Base-by-base conservation (phyloP, 2,888 invertebrate genomes). In the Dryobota labecula region DNA sequence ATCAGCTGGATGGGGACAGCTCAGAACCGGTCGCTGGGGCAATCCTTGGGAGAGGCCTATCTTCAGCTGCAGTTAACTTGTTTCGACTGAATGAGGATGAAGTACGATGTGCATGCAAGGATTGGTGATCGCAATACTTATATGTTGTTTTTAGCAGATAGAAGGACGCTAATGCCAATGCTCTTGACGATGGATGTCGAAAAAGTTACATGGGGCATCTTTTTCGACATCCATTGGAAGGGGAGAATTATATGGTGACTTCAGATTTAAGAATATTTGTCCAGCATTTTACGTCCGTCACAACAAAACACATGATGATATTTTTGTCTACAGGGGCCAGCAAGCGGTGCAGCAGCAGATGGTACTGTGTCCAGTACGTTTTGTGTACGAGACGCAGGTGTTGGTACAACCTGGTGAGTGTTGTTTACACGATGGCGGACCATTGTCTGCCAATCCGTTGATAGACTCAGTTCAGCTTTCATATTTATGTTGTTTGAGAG, bases 331-430 rank as follows among this genome's bases (percentile, higher is more conserved):
- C 86, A 88, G 86, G 72, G 82, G 81, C 36, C 93, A 92, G 70
- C 92, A 91, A 27, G 70, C 69, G 5, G 78, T 89, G 33, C 84
- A 86, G 0, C 94, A 93, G 67, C 93, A 92, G 62, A 93, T 95
- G 92, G 91, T 95, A 76, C 83, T 94, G 30, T 95, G 95, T 78
- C 94, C 94, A 0, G 93, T 95, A 2, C 89, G 95, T 30, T 88
- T 94, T 9, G 93, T 95, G 0, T 95, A 95, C 83, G 95, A 95
- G 49, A 92, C 93, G 0, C 95, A 94, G 63, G 92, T 95, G 73
- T 78, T 95, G 43, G 87, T 95, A 49, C 94, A 91, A 62, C 93
- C 92, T 86, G 95, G 95, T 95, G 83, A 91, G 86, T 79, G 76
- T 68, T 76, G 76, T 68, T 76, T 67, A 67, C 47, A 67, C 60